Base-by-base conservation (phyloP, 2,888 invertebrate genomes). In the Drosophila yooni region DNA sequence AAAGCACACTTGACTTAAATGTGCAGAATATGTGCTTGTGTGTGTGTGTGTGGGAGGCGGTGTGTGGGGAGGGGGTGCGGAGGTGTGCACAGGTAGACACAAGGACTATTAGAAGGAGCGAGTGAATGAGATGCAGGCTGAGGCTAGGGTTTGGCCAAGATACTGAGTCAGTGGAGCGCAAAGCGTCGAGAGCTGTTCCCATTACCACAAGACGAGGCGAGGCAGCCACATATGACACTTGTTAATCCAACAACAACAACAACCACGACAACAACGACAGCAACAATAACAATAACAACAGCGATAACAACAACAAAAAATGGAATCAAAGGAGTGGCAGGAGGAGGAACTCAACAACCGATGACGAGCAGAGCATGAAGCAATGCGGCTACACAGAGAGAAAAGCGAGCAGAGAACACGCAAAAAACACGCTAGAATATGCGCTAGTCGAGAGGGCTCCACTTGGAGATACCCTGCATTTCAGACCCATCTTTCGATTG, bases 1-100 rank as follows among this genome's bases (percentile, higher is more conserved):
- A 86, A 90, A 90, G 85, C 83, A 88, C 87, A 86, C 85, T 86
- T 90, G 90, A 86, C 81, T 90, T 83, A 88, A 86, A 86, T 86
- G 89, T 88, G 78, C 53, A 67, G 81, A 77, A 78, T 74, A 68
- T 65, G 69, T 63, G 56, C 25, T 18, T 36, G 25, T 36, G 36
- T 18, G 65, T 65, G 52, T 34, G 10, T 18, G 25, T 25, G 10
- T 25, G 21, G 21, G 21, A 21, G 21, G 21, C 21, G 21, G 53
- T 25, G 25, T 21, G 13, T 0, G 46, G 8, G 18, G 3, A 18
- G 7, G 3, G 3, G 21, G 1, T 21, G 21, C 21, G 18, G 1
- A 3, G 3, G 18, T 7, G 36, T 18, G 38, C 8, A 46, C 53
- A 70, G 59, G 78, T 64, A 57, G 66, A 79, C 59, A 75, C 62